Evolutionary conservation across 64 coral and sea anemone species (phyloP).

Genomic region (Astreopora myriophthalma): DNA sequence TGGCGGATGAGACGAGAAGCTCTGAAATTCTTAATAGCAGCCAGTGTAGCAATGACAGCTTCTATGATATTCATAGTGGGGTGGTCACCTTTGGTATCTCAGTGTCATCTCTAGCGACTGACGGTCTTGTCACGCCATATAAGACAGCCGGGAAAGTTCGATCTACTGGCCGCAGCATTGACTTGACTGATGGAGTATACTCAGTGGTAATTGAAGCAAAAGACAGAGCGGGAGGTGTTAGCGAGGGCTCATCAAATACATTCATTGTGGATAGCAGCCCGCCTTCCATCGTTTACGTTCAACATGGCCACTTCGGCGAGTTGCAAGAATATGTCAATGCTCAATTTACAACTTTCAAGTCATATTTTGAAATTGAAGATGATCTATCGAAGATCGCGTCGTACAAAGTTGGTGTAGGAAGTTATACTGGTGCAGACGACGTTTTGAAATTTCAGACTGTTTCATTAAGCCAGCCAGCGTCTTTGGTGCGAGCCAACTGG

Average conservation of each 20-base stretch:
- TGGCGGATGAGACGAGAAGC: conserved; percentile 59
- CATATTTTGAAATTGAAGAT: conserved; percentile 91
- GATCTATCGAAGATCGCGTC: conserved; percentile 70
- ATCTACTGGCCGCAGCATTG: conserved; percentile 73
- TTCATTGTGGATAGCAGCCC: conserved; percentile 97
- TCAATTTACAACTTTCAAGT: conserved; percentile 35
- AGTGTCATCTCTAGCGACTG: conserved; percentile 68
- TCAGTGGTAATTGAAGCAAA: conserved; percentile 85
- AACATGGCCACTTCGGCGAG: conserved; percentile 78
- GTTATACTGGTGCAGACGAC: conserved; percentile 92
- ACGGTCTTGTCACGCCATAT: conserved; percentile 51
- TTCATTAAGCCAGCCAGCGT: conserved; percentile 19
- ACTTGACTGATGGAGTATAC: conserved; percentile 83
- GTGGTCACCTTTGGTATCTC: conserved; percentile 82
- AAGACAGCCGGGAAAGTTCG: conserved; percentile 71
- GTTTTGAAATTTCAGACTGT: conserved; percentile 60
- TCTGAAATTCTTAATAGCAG: conserved; percentile 9
- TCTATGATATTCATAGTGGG: conserved; percentile 88
- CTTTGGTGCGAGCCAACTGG: conserved; percentile 74
- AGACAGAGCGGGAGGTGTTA: conserved; percentile 78
- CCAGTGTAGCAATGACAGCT: conserved; percentile 66
- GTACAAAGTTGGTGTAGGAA: conserved; percentile 85
- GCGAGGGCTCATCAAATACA: conserved; percentile 74
- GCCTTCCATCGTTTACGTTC: conserved; percentile 58
- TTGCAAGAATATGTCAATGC: conserved; percentile 2